These are phyloP conservation scores for Caerostris darwini DNA, from an alignment of 1,140 invertebrate species.

Conservation along the genomic window DNA sequence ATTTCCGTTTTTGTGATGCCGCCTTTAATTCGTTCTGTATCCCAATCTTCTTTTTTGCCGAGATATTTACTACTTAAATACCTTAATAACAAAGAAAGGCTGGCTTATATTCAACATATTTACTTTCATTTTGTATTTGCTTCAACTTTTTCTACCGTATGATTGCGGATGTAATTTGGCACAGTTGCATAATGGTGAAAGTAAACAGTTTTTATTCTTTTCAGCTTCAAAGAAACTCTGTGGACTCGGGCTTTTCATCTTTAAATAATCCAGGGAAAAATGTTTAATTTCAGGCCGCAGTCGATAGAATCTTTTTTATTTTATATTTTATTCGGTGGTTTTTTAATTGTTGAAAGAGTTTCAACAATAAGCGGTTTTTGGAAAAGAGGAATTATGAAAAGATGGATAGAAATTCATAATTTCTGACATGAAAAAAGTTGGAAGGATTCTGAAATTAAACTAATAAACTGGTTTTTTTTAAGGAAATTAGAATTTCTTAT, in stretches of 20 bases:
- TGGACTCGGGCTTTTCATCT: background rate
- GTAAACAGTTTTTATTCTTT: conserved; percentile 11
- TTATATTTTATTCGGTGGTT: background rate
- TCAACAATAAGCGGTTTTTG: background rate
- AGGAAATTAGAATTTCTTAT: too few relatives aligned
- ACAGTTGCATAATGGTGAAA: background rate
- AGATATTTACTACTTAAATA: conserved; percentile 17
- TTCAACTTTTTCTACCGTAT: background rate
- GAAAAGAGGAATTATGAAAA: background rate
- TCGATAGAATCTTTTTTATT: background rate
- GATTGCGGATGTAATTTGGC: conserved; percentile 17
- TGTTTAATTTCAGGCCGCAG: conserved; percentile 15
- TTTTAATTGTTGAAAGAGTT: background rate
- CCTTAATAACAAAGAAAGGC: background rate
- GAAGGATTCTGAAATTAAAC: too few relatives aligned
- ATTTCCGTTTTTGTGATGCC: background rate
- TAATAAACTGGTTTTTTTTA: too few relatives aligned
- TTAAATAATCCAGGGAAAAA: conserved; percentile 17
- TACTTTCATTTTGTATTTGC: background rate
- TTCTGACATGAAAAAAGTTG: background rate
- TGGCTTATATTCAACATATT: background rate
- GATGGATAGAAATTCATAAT: background rate
- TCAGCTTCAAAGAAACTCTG: background rate
- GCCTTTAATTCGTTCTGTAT: background rate
- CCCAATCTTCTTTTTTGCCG: background rate